phyloP scores from a whole-genome alignment of 2,113 vertebrate species.

The Apus apus region DNA sequence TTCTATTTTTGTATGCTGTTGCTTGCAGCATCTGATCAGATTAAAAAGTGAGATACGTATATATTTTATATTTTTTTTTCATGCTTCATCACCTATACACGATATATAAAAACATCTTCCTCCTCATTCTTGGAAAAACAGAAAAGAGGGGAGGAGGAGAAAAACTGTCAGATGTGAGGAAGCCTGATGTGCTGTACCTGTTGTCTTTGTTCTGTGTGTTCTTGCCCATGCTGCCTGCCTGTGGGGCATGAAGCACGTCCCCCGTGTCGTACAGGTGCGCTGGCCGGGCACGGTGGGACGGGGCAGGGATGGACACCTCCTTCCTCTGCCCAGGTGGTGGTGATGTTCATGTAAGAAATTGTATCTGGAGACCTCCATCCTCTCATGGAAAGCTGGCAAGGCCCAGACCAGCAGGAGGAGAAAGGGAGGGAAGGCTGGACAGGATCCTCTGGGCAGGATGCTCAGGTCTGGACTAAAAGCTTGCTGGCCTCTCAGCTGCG shows the following conservation, averaged over 20 bases:
- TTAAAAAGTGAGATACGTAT: neutral
- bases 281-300: fast-evolving
- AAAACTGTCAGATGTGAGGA: slow-evolving; percentile 12
- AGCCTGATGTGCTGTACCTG: neutral
- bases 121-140: slow-evolving; percentile 13
- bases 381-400: fast-evolving
- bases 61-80: neutral
- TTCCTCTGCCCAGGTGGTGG: neutral
- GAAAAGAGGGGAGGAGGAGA: neutral
- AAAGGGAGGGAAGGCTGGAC: neutral
- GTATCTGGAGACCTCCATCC: neutral
- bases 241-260: fast-evolving
- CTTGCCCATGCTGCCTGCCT: neutral
- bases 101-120: neutral
- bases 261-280: neutral
- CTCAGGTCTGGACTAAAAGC: neutral
- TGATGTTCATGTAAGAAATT: neutral
- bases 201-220: slow-evolving; percentile 33
- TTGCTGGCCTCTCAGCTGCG: neutral
- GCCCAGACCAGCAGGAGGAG: neutral
- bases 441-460: neutral
- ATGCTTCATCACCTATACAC: neutral
- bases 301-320: neutral
- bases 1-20: slow-evolving; percentile 43
- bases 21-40: slow-evolving; percentile 38